phyloP scores from a whole-genome alignment of 2,888 invertebrate species.

The Myopa tessellatipennis region DNA sequence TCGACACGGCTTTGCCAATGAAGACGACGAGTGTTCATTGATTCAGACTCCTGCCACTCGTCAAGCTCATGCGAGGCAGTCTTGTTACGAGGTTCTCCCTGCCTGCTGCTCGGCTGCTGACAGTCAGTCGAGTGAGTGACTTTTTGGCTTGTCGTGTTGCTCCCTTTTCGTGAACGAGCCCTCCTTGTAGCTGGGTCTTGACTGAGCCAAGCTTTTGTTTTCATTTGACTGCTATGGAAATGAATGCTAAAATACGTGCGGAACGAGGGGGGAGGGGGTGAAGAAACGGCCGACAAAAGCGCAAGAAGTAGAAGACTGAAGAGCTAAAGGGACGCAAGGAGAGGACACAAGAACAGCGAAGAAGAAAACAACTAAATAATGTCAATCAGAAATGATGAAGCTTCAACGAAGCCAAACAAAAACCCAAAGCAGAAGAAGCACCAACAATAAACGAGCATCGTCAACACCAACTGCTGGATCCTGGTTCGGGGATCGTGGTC shows the following conservation, averaged over 20 bases:
- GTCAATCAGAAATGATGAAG: too few species aligned
- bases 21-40: background rate
- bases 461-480: too few species aligned
- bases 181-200: background rate
- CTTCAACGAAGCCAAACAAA: too few species aligned
- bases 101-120: background rate
- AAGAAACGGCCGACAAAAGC: background rate
- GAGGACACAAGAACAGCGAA: too few species aligned
- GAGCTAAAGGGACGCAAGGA: too few species aligned
- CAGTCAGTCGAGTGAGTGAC: background rate
- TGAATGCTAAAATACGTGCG: background rate
- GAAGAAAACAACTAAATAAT: too few species aligned
- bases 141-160: background rate
- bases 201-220: slow-evolving; percentile 15
- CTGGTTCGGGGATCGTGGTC: too few species aligned
- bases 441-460: too few species aligned
- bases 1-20: background rate
- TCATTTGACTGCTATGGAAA: slow-evolving; percentile 14
- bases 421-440: too few species aligned
- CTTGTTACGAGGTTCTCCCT: background rate
- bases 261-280: background rate
- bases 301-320: background rate
- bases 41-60: background rate
- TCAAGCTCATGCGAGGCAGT: background rate
- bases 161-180: background rate